phyloP scores from a whole-genome alignment of 92 coral and sea anemone genomes.

The Hydrozoanthus gracilis region DNA sequence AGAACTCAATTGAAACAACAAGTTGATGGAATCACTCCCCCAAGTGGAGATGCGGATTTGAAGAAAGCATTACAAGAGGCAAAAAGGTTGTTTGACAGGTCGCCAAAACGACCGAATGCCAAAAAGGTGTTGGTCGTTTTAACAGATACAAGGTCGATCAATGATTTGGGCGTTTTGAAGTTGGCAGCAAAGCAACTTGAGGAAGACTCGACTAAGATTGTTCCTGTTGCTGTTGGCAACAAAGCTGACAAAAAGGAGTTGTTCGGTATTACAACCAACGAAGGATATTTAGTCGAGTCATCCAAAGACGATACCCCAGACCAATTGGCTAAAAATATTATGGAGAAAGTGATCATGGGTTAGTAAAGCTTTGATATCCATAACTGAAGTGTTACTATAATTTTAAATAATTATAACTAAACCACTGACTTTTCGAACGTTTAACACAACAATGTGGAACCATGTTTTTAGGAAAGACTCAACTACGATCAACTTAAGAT shows the following conservation, averaged over 20 bases:
- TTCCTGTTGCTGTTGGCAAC: constrained; percentile 71
- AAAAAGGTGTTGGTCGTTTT: constrained; percentile 68
- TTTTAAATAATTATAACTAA: too few species aligned
- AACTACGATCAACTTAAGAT: too few species aligned
- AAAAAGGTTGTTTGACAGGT: constrained; percentile 60
- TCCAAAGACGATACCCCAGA: constrained; percentile 53
- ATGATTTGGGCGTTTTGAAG: constrained; percentile 31
- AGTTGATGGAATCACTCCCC: constrained; percentile 54
- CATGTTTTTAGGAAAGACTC: too few species aligned
- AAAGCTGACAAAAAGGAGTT: constrained; percentile 43
- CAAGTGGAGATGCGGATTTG: constrained; percentile 69
- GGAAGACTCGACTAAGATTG: constrained; percentile 51
- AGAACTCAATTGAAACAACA: constrained; percentile 45
- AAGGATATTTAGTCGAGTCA: constrained; percentile 43
- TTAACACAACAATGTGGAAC: too few species aligned
- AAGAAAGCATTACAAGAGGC: constrained; percentile 67
- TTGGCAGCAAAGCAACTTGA: constrained; percentile 55
- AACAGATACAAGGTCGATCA: constrained; percentile 45
- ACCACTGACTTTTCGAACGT: too few species aligned
- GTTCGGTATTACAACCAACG: constrained; percentile 39
- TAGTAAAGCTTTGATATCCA: not conserved
- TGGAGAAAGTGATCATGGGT: constrained; percentile 32
- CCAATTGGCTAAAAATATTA: constrained; percentile 26
- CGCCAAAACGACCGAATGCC: constrained; percentile 64
- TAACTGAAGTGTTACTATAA: too few species aligned